Base-by-base conservation (phyloP, 2,113 vertebrate species). In the Gobiocypris rarus region DNA sequence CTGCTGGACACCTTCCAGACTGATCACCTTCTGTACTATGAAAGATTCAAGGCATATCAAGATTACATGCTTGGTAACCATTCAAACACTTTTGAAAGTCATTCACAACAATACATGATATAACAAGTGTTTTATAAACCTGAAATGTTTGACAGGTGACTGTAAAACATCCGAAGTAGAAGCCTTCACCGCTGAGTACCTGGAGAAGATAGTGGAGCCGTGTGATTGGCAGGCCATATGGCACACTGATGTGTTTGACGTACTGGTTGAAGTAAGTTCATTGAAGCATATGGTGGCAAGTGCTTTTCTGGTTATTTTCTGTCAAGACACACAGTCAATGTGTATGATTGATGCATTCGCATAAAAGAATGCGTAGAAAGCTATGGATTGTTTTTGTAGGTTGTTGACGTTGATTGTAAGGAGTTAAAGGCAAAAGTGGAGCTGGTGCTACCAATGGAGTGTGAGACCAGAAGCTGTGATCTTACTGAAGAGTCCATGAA, bases 141-240 rank as follows among this genome's bases (percentile, higher is more conserved):
- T 80, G 34, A 43, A 22, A 19, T 85, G 17, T 77, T 48, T 84
- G 17, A 85, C 70, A 99, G 98, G 96, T 85, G 97, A 99, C 89
- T 97, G 96, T 90, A 99, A 97, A 81, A 95, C 95, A 28, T 98
- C 97, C 2, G 98, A 99, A 87, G 96, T 97, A 50, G 94, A 93
- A 83, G 91, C 92, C 73, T 99, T 98, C 90, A 96, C 91, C 56
- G 93, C 95, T n/a, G 97, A 98, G 85, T 99, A 99, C 90, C 92
- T 99, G 91, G 96, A 95, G 91, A 97, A 97, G 86, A 95, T 96
- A 22, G 87, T 98, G 34, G 96, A 97, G 87, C 94, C 96, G 0
- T 96, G 92, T 67, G 97, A 97, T 86, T 99, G 98, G 97, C 91
- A 91, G 87, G 97, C 97, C 0, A 3, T 98, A 65, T 99, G 98